Base-by-base conservation (phyloP, 1,140 invertebrate species). In the Idris sp. region DNA sequence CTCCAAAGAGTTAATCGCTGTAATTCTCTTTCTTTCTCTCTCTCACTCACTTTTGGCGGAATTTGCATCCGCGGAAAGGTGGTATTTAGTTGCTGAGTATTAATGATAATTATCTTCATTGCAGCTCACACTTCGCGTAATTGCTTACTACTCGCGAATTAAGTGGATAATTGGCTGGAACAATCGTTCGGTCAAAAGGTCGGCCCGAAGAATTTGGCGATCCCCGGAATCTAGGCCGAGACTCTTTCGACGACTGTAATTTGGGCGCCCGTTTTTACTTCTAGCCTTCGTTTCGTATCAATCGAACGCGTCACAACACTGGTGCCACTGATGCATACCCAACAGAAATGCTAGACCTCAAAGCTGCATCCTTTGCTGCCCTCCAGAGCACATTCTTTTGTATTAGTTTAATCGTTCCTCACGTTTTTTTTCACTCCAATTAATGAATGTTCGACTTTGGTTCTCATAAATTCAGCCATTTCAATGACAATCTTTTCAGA, bases 31-130 rank as follows among this genome's bases (percentile, higher is more conserved):
- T 22, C 19, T 22, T 2, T 22, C 6, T 46, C 33, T 56, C 35
- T 41, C 33, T 30, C 31, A 10, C 4, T n/a, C 22, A 26, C 43
- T 16, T 33, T 35, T 51, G 44, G 30, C 30, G 31, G 68, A 62
- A 76, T 76, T 76, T 76, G 74, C 74, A 76, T 76, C 58, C 56
- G 74, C 56, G 67, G 74, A 76, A 76, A 76, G 74, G 67, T 75
- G 59, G 73, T 76, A 71, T 76, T 76, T 71, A 76, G 74, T 76
- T 71, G 74, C 74, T 46, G 26, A 49, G 65, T 67, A 76, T 76
- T 76, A 76, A 76, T 71, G 74, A 65, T 71, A 76, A 76, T 76
- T 76, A 76, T 76, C 74, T 69, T 28, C 56, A 76, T 54, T 62
- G 67, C 61, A 49, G 65, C 74, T 76, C 74, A 56, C 74, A 71